These are phyloP conservation scores for Nibea coibor DNA, from an alignment of 2,113 vertebrate species.

Conservation along the genomic window DNA sequence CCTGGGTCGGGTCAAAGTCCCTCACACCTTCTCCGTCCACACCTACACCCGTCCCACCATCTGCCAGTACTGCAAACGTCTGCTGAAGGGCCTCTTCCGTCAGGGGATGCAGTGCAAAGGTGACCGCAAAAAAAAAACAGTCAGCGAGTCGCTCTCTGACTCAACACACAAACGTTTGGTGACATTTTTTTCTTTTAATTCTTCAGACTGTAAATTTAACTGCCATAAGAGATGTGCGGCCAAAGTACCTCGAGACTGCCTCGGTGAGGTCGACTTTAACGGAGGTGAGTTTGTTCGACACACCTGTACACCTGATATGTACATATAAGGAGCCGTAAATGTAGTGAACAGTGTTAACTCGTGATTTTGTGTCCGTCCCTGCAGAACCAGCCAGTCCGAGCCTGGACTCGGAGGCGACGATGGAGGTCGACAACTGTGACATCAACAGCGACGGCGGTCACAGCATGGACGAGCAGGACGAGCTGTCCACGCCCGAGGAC, in stretches of 20 bases:
- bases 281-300: slow-evolving; percentile 86
- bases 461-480: slow-evolving; percentile 88
- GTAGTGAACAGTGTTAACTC: neutral
- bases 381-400: slow-evolving; percentile 90
- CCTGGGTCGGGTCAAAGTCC: slow-evolving; percentile 94
- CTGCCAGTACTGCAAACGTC: slow-evolving; percentile 94
- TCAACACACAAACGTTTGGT: neutral
- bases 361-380: neutral
- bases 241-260: slow-evolving; percentile 94
- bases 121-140: slow-evolving; percentile 36
- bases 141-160: too few relatives aligned
- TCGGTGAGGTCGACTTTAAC: slow-evolving; percentile 93
- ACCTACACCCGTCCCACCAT: slow-evolving; percentile 95
- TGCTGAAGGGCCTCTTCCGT: slow-evolving; percentile 95
- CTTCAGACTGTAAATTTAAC: slow-evolving; percentile 94
- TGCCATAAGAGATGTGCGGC: slow-evolving; percentile 96
- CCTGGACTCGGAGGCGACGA: slow-evolving; percentile 89
- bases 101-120: slow-evolving; percentile 99
- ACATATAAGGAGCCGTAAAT: too few relatives aligned
- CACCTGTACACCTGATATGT: neutral
- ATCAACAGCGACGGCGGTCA: slow-evolving; percentile 85
- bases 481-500: slow-evolving; percentile 89
- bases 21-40: slow-evolving; percentile 96
- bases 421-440: slow-evolving; percentile 93
- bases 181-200: neutral